Evolutionary conservation across 2,888 invertebrate genomes (phyloP).

Genomic region (Mythimna pallens): DNA sequence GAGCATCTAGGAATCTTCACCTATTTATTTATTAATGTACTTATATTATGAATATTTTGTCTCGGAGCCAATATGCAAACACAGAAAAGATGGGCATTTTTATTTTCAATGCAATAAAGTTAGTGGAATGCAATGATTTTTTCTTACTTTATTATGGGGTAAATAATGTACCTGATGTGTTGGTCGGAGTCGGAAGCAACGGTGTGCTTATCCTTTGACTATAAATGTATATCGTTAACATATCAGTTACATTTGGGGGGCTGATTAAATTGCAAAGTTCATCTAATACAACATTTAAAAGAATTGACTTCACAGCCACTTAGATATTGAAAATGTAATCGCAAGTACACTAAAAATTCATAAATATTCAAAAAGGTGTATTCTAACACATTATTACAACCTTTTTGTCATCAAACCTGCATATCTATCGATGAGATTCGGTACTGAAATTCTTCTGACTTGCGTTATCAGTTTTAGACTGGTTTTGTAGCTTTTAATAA

Average conservation of each 20-base stretch:
- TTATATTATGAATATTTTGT: slow-evolving; percentile 34
- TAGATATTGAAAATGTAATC: slow-evolving; percentile 14
- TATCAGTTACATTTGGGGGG: slow-evolving; percentile 26
- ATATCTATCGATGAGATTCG: slow-evolving; percentile 9
- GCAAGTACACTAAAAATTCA: slow-evolving; percentile 20
- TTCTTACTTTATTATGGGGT: slow-evolving; percentile 16
- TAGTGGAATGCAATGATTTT: slow-evolving; percentile 57
- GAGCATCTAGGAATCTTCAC: slow-evolving; percentile 35
- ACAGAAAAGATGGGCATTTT: slow-evolving; percentile 16
- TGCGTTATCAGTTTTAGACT: slow-evolving; percentile 1
- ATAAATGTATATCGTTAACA: slow-evolving; percentile 16
- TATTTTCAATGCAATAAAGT: slow-evolving; percentile 38
- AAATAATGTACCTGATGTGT: slow-evolving; percentile 26
- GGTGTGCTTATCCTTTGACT: slow-evolving; percentile 16
- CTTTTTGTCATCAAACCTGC: slow-evolving; percentile 18
- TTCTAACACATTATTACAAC: slow-evolving; percentile 35
- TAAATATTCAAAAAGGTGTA: slow-evolving; percentile 8
- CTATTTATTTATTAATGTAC: slow-evolving; percentile 31
- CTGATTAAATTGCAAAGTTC: slow-evolving; percentile 1
- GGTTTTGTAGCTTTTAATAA: neutral
- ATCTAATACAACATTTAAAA: slow-evolving; percentile 20
- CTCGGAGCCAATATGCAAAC: slow-evolving; percentile 34
- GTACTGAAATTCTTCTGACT: neutral
- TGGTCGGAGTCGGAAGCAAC: slow-evolving; percentile 21
- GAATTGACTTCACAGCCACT: slow-evolving; percentile 43